Evolutionary conservation across 2,888 invertebrate genomes (phyloP), one percentile per base, ranked within the genome.

Genomic region (Atethmia centrago): DNA sequence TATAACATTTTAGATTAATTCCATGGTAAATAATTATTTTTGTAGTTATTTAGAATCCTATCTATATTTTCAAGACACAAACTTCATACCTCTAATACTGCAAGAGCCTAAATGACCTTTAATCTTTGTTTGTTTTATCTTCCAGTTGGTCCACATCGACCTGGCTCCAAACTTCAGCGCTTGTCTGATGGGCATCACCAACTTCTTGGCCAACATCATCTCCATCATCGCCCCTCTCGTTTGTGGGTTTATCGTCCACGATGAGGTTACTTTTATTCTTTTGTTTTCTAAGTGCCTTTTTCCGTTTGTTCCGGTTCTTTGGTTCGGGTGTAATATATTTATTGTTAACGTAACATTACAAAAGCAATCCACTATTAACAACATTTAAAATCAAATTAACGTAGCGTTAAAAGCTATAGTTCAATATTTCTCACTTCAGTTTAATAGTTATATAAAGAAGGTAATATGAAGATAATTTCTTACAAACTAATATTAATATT

Each of bases 151-250:
- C 86, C 98, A 98, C 88, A 98, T 98, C 67, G 98, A 98, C 92
- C 94, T 98, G 84, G 98, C 98, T 19, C 98, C 98, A 0, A 98
- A 98, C 91, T 98, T 98, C 93, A 98, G 98, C 10, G 98, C 98
- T 0, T 97, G 97, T 2, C 92, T 98, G 80, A 98, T 98, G 98
- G 98, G 98, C 5, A 97, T 98, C 85, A 98, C 98, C 5, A 98
- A 98, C 92, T 97, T 97, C 78, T 93, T 97, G 28, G 98, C 98
- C 0, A 98, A 98, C 89, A 95, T 98, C 49, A 97, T 98, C 87
- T 98, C 98, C 51, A 97, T 98, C 78, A 95, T 98, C 51, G 98
- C 98, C 0, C 98, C 98, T 0, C 93, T 98, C 0, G 95, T 97
- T 21, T 98, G 98, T 7, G 98, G 98, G 3, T 91, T 97, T 59